These are phyloP conservation scores for Paracyclopina nana DNA, from an alignment of 1,140 invertebrate species.

Conservation along the genomic window DNA sequence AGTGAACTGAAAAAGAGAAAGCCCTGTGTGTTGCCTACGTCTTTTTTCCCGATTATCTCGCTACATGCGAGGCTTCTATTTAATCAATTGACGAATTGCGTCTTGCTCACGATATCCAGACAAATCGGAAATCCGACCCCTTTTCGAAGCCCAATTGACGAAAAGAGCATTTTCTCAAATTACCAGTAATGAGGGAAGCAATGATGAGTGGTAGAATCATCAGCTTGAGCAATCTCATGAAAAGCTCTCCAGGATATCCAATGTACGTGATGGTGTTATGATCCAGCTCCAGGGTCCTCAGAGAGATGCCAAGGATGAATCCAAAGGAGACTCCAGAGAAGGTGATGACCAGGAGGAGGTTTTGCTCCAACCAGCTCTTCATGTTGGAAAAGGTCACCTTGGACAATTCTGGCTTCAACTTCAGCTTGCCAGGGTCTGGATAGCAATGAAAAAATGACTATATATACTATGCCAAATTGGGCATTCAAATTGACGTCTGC, in stretches of 20 bases:
- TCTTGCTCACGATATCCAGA: too few relatives aligned
- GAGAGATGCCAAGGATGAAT: constrained; percentile 36
- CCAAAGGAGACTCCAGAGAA: constrained; percentile 51
- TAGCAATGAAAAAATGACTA: not conserved
- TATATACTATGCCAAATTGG: not conserved
- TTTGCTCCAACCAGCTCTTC: constrained; percentile 40
- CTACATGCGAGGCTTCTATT: too few relatives aligned
- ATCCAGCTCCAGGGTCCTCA: constrained; percentile 9
- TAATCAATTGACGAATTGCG: too few relatives aligned
- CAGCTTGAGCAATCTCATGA: constrained; percentile 54
- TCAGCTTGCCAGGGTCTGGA: constrained; percentile 15
- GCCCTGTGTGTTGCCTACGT: too few relatives aligned
- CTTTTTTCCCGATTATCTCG: too few relatives aligned
- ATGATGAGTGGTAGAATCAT: constrained; percentile 74
- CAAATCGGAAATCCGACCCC: too few relatives aligned
- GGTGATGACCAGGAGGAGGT: constrained; percentile 52
- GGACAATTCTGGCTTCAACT: constrained; percentile 10
- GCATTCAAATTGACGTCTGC: not conserved
- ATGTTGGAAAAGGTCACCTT: constrained; percentile 9
- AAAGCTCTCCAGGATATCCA: constrained; percentile 73
- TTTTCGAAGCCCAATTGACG: too few relatives aligned
- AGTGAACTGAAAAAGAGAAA: too few relatives aligned
- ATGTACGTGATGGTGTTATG: constrained; percentile 51
- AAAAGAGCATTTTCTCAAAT: constrained; percentile 20
- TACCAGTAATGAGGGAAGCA: constrained; percentile 61